Conservation (phyloP, 2,797 vertebrate species). For the Clangula hyemalis region DNA sequence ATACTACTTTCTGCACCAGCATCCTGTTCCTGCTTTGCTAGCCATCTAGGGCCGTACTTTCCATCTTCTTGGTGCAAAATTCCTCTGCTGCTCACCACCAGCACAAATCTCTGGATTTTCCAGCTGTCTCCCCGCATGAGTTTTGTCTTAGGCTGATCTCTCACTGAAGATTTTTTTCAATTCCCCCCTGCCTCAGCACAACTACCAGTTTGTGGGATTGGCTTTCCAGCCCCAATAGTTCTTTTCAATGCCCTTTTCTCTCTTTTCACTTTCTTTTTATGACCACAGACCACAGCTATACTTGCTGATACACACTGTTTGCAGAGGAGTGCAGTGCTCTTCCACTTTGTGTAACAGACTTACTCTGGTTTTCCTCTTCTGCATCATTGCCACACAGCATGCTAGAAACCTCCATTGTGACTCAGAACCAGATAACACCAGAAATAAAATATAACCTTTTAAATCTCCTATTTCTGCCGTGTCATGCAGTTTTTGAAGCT, state of each 20-base stretch:
- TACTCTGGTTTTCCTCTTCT: not conserved
- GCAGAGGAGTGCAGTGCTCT: not conserved
- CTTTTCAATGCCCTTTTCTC: not conserved
- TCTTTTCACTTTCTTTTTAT: not conserved
- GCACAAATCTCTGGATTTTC: not conserved
- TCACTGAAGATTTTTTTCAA: not conserved
- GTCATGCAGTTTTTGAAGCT: not conserved
- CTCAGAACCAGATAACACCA: not conserved
- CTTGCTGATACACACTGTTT: not conserved
- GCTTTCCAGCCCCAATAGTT: not conserved
- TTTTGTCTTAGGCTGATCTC: not conserved
- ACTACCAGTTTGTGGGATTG: not conserved
- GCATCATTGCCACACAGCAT: not conserved
- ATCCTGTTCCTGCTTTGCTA: fast-evolving
- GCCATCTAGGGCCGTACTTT: not conserved
- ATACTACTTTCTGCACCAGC: not conserved
- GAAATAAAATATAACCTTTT: not conserved
- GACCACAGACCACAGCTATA: not conserved
- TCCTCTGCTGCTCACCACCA: not conserved
- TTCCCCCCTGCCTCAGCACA: not conserved
- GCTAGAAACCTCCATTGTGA: not conserved
- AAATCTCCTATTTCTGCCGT: not conserved
- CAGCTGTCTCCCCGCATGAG: not conserved
- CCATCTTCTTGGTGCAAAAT: no score
- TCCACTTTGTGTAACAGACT: not conserved